Percentiles rank a stretch among this genome's conserved stretches.
Conservation (phyloP, 1,140 invertebrate genomes). For the Penaeus japonicus region DNA sequence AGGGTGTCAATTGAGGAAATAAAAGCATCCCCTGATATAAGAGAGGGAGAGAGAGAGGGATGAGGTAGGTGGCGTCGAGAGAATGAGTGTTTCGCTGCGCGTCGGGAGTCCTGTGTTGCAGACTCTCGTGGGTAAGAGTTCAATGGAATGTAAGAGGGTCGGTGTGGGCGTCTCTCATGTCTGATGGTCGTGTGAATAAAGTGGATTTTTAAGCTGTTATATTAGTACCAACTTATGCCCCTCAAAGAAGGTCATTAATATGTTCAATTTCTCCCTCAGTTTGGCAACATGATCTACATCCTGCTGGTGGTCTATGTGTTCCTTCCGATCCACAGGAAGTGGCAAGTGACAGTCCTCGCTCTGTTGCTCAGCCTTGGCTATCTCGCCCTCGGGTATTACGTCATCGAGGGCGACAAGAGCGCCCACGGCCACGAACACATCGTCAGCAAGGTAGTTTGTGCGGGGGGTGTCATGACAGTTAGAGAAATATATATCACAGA, state of each 20-base stretch:
- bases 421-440: background rate
- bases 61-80: too few relatives aligned
- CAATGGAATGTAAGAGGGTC: too few relatives aligned
- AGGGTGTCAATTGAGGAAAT: too few relatives aligned
- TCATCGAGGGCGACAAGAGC: background rate
- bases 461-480: background rate
- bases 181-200: too few relatives aligned
- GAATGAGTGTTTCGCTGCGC: too few relatives aligned
- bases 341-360: slow-evolving; percentile 72
- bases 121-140: too few relatives aligned
- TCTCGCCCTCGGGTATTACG: slow-evolving; percentile 24
- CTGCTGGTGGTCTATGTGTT: slow-evolving; percentile 81
- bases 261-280: background rate
- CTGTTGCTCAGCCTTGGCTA: slow-evolving; percentile 28
- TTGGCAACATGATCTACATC: slow-evolving; percentile 66
- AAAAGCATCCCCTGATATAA: too few relatives aligned
- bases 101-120: too few relatives aligned
- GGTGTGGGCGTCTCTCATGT: too few relatives aligned
- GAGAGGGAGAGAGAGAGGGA: too few relatives aligned
- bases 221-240: too few relatives aligned
- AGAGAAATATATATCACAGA: background rate
- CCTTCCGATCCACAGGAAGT: slow-evolving; percentile 76
- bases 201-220: too few relatives aligned
- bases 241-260: slow-evolving; percentile 62
- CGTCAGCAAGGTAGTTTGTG: slow-evolving; percentile 8